Percentiles rank a stretch among this genome's conserved stretches.
Conservation (phyloP, 2,113 vertebrate genomes). For the Pituophis catenifer region DNA sequence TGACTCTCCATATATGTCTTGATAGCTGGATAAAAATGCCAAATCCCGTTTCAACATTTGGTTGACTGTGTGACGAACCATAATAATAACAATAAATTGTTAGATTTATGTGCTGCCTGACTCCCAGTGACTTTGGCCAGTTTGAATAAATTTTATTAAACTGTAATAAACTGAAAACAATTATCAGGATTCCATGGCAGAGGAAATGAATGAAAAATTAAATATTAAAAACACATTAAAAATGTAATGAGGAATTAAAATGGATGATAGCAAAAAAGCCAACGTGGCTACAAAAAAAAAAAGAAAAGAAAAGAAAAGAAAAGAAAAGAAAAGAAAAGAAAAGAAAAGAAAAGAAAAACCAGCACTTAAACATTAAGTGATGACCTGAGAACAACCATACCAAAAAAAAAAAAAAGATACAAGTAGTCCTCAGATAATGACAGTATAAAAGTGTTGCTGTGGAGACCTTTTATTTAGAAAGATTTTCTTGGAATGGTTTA, state of each 20-base stretch:
- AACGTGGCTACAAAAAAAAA: not conserved
- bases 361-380: not conserved
- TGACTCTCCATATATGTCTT: not conserved
- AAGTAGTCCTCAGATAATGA: not conserved
- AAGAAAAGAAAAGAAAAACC: not conserved
- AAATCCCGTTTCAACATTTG: not conserved
- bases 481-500: not conserved
- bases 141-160: not conserved
- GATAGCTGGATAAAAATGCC: not conserved
- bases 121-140: not conserved
- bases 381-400: not conserved
- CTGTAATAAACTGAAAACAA: not conserved
- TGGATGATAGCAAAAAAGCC: not conserved
- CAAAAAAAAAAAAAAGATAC: not conserved
- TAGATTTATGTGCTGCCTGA: not conserved
- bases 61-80: not conserved
- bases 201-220: not conserved
- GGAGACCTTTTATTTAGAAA: not conserved
- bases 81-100: not conserved
- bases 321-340: not conserved
- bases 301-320: not conserved
- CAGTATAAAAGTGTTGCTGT: not conserved
- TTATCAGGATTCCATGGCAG: not conserved
- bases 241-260: not conserved
- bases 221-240: not conserved